Percentiles rank a stretch among this genome's conserved stretches.
Evolutionary conservation across 2,797 vertebrate species (phyloP).

Genomic region (Gorsachius magnificus): DNA sequence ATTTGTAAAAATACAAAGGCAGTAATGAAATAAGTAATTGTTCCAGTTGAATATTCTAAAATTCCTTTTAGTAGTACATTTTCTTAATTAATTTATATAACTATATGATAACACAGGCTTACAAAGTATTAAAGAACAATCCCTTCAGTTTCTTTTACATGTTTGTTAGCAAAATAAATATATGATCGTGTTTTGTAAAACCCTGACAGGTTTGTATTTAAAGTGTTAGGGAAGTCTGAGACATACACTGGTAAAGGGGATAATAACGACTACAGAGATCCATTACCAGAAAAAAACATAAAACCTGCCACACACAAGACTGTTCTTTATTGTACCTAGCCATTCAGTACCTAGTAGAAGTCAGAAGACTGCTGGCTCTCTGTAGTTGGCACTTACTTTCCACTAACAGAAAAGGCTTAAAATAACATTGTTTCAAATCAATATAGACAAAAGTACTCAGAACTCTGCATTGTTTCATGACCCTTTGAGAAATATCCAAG

Average conservation of each 20-base stretch:
- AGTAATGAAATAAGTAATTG: neutral
- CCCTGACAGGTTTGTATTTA: neutral
- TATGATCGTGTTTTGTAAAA: neutral
- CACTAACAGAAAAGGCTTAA: neutral
- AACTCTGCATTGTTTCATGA: neutral
- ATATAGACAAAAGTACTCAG: neutral
- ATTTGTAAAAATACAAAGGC: neutral
- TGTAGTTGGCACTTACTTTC: neutral
- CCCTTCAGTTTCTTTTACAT: neutral
- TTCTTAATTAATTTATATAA: neutral
- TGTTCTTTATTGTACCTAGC: neutral
- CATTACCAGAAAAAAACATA: neutral
- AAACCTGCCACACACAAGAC: neutral
- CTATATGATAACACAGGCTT: neutral
- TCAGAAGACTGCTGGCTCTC: neutral
- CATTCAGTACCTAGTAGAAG: neutral
- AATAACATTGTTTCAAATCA: neutral
- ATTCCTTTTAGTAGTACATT: neutral
- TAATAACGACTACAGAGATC: neutral
- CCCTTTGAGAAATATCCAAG: neutral
- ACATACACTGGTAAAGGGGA: neutral
- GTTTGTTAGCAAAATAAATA: neutral
- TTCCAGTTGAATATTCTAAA: neutral
- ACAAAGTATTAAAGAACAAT: neutral
- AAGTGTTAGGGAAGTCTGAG: neutral